Conservation (phyloP, 2,797 vertebrate genomes). For the Lutjanus argentimaculatus region DNA sequence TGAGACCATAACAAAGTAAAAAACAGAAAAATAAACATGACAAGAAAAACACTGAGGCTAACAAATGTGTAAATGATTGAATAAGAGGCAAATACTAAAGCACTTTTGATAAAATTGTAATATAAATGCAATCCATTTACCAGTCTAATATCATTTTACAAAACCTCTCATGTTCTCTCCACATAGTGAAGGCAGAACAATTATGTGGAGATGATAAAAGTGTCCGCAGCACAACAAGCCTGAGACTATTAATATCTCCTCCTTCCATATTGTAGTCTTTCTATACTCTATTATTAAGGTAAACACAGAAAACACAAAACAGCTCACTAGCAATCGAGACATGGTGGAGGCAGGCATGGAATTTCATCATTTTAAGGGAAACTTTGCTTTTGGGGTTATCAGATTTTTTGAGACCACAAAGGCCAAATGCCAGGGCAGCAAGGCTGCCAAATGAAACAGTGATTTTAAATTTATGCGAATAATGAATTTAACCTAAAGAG, state of each 20-base stretch:
- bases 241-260: neutral
- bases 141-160: neutral
- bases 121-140: constrained; percentile 8
- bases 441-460: no score
- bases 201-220: neutral
- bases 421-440: no score
- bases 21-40: neutral
- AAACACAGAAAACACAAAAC: neutral
- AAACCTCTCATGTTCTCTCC: neutral
- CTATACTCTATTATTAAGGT: neutral
- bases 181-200: neutral
- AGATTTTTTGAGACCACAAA: no score
- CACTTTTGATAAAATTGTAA: neutral
- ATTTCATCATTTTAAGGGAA: no score
- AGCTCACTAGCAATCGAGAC: neutral
- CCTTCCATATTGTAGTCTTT: neutral
- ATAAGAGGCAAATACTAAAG: constrained; percentile 2
- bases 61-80: constrained; percentile 3
- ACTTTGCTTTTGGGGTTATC: no score
- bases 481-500: no score
- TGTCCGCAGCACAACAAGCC: neutral
- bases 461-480: no score
- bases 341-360: no score
- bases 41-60: neutral
- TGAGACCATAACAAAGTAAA: neutral